These are phyloP conservation scores for Xiphophorus hellerii DNA, from an alignment of 2,113 vertebrate genomes.

Conservation along the genomic window DNA sequence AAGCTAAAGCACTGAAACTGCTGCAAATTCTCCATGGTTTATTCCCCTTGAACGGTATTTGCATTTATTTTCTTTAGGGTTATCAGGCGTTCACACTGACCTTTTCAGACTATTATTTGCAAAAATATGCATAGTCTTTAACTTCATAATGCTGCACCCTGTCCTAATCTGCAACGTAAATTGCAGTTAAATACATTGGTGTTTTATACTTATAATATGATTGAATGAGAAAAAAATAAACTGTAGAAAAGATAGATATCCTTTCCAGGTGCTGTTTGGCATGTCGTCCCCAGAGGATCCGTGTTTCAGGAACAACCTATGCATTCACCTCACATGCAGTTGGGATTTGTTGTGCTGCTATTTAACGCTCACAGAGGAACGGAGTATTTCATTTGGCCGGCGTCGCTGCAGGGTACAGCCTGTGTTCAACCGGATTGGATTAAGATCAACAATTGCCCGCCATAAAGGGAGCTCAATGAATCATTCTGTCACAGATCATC, in stretches of 20 bases:
- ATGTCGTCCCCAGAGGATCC: background rate
- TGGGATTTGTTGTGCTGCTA: slow-evolving; percentile 20
- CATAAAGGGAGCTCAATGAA: slow-evolving; percentile 29
- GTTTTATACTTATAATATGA: background rate
- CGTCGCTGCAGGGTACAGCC: slow-evolving; percentile 48
- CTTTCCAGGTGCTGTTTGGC: background rate
- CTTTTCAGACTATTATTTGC: background rate
- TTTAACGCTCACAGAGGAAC: slow-evolving; percentile 38
- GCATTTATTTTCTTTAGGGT: too few relatives aligned
- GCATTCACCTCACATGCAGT: slow-evolving; percentile 16
- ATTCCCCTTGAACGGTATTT: too few relatives aligned
- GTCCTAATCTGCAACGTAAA: background rate
- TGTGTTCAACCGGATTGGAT: slow-evolving; percentile 52
- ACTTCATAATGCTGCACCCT: background rate
- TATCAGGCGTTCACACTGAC: background rate
- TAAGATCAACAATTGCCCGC: slow-evolving; percentile 52
- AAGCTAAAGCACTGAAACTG: too few relatives aligned
- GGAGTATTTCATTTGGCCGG: slow-evolving; percentile 42
- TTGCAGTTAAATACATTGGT: background rate
- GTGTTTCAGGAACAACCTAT: background rate
- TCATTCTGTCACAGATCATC: slow-evolving; percentile 39
- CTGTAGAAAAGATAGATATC: background rate
- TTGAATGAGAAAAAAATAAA: background rate
- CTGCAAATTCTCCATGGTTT: too few relatives aligned
- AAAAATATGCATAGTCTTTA: background rate